A percentile compares a stretch with the other conserved stretches of the same genome.
phyloP scores from a whole-genome alignment of 1,140 invertebrate species.

The Drosophila pandora region DNA sequence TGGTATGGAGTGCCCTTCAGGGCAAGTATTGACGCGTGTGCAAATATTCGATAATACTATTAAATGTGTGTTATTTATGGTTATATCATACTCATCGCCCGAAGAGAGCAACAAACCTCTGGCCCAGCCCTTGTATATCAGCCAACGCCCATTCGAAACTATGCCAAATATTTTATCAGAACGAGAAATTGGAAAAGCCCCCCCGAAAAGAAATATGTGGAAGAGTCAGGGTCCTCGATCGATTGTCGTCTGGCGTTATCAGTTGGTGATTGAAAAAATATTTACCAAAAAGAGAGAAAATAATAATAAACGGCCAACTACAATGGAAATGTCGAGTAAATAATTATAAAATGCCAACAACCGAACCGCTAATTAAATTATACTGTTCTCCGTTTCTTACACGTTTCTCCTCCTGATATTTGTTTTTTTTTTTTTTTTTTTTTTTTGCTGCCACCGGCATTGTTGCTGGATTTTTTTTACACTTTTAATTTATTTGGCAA shows the following conservation, averaged over 20 bases:
- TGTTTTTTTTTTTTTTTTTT: background rate
- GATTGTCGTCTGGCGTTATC: conserved; percentile 46
- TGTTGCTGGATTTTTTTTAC: conserved; percentile 21
- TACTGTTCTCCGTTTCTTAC: conserved; percentile 60
- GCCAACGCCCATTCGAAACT: conserved; percentile 44
- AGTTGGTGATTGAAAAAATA: conserved; percentile 57
- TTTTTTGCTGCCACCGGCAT: background rate
- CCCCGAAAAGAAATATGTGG: conserved; percentile 21
- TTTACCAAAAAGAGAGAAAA: conserved; percentile 39
- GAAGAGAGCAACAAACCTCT: conserved; percentile 26
- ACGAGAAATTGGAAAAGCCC: conserved; percentile 45
- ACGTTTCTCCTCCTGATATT: conserved; percentile 22
- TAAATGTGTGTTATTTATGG: conserved; percentile 34
- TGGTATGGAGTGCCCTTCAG: conserved; percentile 41
- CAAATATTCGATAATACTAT: conserved; percentile 60
- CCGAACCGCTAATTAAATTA: conserved; percentile 80
- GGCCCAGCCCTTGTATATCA: conserved; percentile 2
- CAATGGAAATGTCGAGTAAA: conserved; percentile 62
- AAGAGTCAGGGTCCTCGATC: conserved; percentile 13
- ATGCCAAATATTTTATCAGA: conserved; percentile 75
- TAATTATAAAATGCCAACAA: conserved; percentile 71
- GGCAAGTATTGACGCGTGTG: conserved; percentile 37
- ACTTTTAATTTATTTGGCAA: conserved; percentile 78
- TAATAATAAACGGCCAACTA: conserved; percentile 22
- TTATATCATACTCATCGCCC: conserved; percentile 50